Conservation (phyloP, 92 coral and sea anemone species). For the Phenganax stokvisi region DNA sequence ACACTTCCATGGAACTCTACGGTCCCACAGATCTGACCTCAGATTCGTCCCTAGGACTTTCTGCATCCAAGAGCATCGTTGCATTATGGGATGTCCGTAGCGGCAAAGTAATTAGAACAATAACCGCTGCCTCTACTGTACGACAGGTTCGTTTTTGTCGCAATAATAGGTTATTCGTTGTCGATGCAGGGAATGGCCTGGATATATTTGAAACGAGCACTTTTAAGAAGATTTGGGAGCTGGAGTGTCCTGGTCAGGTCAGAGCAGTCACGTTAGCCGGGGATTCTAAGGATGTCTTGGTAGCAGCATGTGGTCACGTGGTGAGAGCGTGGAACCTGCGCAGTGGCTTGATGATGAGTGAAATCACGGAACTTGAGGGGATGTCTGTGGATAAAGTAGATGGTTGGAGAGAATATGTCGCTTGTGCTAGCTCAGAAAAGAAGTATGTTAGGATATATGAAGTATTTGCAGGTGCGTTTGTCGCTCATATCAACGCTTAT, state of each 20-base stretch:
- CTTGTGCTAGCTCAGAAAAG: constrained; percentile 60
- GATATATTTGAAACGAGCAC: constrained; percentile 35
- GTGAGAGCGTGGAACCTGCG: constrained; percentile 77
- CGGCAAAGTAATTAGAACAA: constrained; percentile 55
- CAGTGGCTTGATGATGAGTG: constrained; percentile 60
- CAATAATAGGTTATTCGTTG: constrained; percentile 14
- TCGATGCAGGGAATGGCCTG: constrained; percentile 43
- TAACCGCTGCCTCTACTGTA: constrained; percentile 2
- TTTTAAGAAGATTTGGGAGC: constrained; percentile 27
- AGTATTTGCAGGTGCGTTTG: constrained; percentile 46
- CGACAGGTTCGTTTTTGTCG: constrained; percentile 31
- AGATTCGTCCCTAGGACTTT: constrained; percentile 70
- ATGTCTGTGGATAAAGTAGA: constrained; percentile 63
- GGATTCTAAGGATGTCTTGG: constrained; percentile 61
- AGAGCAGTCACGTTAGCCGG: constrained; percentile 59
- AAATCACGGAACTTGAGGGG: constrained; percentile 63
- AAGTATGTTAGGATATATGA: constrained; percentile 68
- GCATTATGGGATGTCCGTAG: constrained; percentile 80
- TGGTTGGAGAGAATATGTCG: constrained; percentile 62
- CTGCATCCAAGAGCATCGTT: constrained; percentile 68
- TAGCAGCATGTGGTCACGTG: constrained; percentile 70
- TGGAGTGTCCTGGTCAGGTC: constrained; percentile 62
- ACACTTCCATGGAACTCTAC: constrained; percentile 74
- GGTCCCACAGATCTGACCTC: constrained; percentile 60
- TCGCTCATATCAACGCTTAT: constrained; percentile 63